Base-by-base conservation (phyloP, 2,113 vertebrate genomes). In the Cyanocitta stelleri region DNA sequence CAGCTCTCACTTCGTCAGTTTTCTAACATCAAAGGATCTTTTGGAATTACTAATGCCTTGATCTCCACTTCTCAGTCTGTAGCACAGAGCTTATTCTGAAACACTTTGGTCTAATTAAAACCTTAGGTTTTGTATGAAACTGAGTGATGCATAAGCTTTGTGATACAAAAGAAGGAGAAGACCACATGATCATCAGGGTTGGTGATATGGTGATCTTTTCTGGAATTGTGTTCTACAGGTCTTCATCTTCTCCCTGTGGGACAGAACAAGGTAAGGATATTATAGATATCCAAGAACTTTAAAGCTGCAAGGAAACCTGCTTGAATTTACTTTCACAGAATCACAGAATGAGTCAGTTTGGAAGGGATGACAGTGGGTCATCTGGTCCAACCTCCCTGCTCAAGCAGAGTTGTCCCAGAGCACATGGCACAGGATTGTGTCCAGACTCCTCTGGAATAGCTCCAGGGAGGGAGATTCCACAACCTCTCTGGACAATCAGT, bases 71-170 rank as follows among this genome's bases (percentile, higher is more conserved):
- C 75, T 93, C 48, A 89, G 46, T 85, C 77, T 96, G 83, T 81
- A 92, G 32, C 80, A 74, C 68, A 77, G 64, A 62, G 21, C 79
- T 90, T 90, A 81, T 88, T 84, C 59, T 86, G 68, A 84, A 95
- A 89, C 7, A 8, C 61, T 94, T 55, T 87, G 44, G 56, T 81
- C 68, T 96, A 96, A 93, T 95, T 95, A 94, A 97, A 96, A 92
- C 91, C 77, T 93, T 92, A 74, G 94, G 39, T 29, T 77, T 81
- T 86, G 27, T 63, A 71, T 41, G 24, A 86, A 93, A 67, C 59
- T 58, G 58, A 63, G 37, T 51, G 23, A 77, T 83, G 58, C 22
- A 18, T 73, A 78, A 78, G 9, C 11, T 75, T 75, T 52, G 3
- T 55, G 21, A 71, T 67, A 39, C 19, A 59, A 83, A 69, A 87